phyloP scores from a whole-genome alignment of 2,888 invertebrate species.

The Lithophane socia region DNA sequence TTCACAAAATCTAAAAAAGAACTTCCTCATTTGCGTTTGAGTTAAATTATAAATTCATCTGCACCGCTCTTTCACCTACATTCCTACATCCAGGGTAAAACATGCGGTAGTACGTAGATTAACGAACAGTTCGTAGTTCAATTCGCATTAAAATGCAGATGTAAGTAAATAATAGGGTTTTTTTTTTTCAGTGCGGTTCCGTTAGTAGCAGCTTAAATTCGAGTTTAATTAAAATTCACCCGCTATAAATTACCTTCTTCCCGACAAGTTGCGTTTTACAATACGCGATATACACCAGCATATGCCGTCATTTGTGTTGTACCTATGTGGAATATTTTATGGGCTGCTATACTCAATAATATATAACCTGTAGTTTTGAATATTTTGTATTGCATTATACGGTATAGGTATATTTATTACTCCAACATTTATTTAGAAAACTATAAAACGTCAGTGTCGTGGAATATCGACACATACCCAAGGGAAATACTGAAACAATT shows the following conservation, averaged over 20 bases:
- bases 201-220: conserved; percentile 75
- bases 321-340: conserved; percentile 54
- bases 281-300: conserved; percentile 62
- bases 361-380: conserved; percentile 21
- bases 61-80: not conserved
- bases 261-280: conserved; percentile 69
- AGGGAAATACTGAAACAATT: conserved; percentile 62
- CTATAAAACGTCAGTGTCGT: conserved; percentile 46
- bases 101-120: conserved; percentile 21
- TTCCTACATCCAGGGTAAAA: conserved; percentile 4
- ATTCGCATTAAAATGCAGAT: conserved; percentile 44
- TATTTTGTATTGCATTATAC: conserved; percentile 18
- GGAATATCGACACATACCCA: conserved; percentile 37
- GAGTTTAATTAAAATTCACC: conserved; percentile 78
- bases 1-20: not conserved
- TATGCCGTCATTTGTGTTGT: conserved; percentile 62
- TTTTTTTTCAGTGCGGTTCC: conserved; percentile 59
- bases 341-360: conserved; percentile 9
- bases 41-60: conserved; percentile 1
- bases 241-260: conserved; percentile 77
- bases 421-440: conserved; percentile 42
- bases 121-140: conserved; percentile 22
- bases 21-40: not conserved
- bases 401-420: conserved; percentile 33
- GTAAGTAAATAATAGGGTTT: conserved; percentile 51